phyloP scores from a whole-genome alignment of 2,113 vertebrate genomes.

The Leucopsar rothschildi region DNA sequence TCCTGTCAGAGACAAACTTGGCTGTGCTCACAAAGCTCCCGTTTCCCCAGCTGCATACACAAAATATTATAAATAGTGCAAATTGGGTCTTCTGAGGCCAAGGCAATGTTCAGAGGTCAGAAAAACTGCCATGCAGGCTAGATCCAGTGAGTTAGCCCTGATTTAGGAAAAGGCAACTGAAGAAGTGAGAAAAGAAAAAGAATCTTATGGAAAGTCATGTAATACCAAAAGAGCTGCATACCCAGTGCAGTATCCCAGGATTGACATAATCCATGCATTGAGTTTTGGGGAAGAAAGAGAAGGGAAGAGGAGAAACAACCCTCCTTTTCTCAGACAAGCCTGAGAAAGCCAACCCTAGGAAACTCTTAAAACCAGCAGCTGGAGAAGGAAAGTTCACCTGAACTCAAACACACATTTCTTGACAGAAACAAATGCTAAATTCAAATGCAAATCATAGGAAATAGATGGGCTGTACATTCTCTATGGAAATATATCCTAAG shows the following conservation, averaged over 20 bases:
- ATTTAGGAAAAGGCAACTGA: neutral
- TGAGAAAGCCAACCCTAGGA: neutral
- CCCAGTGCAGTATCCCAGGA: neutral
- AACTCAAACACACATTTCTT: neutral
- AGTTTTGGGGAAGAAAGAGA: neutral
- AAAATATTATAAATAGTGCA: neutral
- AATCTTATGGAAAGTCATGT: neutral
- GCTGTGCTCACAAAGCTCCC: accelerated
- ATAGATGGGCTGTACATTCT: neutral
- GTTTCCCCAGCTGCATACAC: neutral
- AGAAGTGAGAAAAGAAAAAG: neutral
- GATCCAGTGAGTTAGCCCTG: neutral
- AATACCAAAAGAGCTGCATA: neutral
- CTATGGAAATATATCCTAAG: neutral
- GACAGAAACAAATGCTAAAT: neutral
- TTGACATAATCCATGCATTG: accelerated
- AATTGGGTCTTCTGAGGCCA: neutral
- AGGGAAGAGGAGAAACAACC: neutral
- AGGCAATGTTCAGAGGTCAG: neutral
- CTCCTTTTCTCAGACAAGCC: neutral
- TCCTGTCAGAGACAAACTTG: neutral
- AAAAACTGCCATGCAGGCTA: neutral
- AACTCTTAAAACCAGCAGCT: neutral
- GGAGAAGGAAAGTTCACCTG: neutral
- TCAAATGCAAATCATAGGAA: neutral